phyloP scores from a whole-genome alignment of 23 tunicate genomes.

The Halocynthia aurantium region DNA sequence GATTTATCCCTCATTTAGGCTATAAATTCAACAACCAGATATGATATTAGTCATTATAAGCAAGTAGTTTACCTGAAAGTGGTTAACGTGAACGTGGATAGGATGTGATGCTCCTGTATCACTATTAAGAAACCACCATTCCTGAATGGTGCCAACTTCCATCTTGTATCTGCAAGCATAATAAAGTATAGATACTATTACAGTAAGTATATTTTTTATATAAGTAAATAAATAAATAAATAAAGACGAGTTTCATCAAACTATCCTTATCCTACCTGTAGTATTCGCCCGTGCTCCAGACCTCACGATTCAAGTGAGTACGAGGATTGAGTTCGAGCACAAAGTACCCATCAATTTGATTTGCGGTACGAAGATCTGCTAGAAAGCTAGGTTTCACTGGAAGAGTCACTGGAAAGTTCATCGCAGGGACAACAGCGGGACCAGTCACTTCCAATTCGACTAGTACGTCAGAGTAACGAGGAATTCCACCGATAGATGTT shows the following conservation, averaged over 20 bases:
- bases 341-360: conserved; percentile 23
- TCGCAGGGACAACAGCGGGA: background rate
- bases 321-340: conserved; percentile 36
- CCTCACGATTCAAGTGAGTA: conserved; percentile 23
- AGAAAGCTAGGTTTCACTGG: conserved; percentile 21
- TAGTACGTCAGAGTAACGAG: conserved; percentile 26
- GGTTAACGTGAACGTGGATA: conserved; percentile 13
- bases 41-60: too few relatives aligned
- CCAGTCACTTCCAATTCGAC: conserved; percentile 37
- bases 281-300: background rate
- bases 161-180: conserved; percentile 13
- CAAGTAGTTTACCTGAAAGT: conserved; percentile 1
- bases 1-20: background rate
- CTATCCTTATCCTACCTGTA: background rate
- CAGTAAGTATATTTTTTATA: too few relatives aligned
- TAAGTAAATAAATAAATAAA: too few relatives aligned
- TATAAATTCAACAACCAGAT: background rate
- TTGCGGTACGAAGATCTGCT: conserved; percentile 25
- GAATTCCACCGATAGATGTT: conserved; percentile 37
- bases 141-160: conserved; percentile 7
- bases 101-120: background rate
- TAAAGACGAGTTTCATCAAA: too few relatives aligned
- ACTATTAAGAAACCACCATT: conserved; percentile 9
- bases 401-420: conserved; percentile 22
- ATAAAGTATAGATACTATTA: too few relatives aligned